phyloP scores from a whole-genome alignment of 2,797 vertebrate species.

The Anniella stebbinsi region DNA sequence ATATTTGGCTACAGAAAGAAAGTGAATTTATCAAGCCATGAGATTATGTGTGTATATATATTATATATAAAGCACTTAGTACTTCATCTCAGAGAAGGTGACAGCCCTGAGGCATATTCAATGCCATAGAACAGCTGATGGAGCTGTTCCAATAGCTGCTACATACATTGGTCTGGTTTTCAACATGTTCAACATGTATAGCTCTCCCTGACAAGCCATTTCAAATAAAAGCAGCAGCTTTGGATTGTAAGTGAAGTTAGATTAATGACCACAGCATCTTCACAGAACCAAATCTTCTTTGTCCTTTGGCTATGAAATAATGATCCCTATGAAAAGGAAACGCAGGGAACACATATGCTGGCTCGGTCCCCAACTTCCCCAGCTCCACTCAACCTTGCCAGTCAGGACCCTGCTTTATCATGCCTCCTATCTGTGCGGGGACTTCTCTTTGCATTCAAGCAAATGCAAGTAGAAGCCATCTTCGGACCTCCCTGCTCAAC shows the following conservation, averaged over 20 bases:
- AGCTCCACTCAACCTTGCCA: no score
- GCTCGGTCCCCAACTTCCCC: no score
- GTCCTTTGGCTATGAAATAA: neutral
- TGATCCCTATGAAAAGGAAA: neutral
- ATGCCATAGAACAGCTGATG: conserved; percentile 10
- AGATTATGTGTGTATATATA: neutral
- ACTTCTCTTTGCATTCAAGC: no score
- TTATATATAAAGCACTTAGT: conserved; percentile 14
- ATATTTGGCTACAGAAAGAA: conserved; percentile 47
- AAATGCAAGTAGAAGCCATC: no score
- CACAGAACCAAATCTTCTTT: neutral
- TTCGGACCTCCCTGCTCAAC: no score
- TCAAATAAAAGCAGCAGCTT: conserved; percentile 21
- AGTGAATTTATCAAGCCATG: conserved; percentile 40
- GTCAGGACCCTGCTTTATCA: no score
- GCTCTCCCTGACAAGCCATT: neutral
- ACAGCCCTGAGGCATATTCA: conserved; percentile 41
- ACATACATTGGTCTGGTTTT: conserved; percentile 26
- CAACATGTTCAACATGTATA: conserved; percentile 27
- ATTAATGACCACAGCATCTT: neutral
- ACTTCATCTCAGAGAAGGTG: conserved; percentile 48
- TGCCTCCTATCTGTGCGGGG: no score
- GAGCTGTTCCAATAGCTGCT: conserved; percentile 5
- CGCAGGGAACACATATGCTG: neutral
- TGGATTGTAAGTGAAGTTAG: neutral